Percentiles rank a stretch among this genome's conserved stretches.
These are phyloP conservation scores for Cyclina sinensis DNA, from an alignment of 1,140 invertebrate genomes.

Conservation along the genomic window DNA sequence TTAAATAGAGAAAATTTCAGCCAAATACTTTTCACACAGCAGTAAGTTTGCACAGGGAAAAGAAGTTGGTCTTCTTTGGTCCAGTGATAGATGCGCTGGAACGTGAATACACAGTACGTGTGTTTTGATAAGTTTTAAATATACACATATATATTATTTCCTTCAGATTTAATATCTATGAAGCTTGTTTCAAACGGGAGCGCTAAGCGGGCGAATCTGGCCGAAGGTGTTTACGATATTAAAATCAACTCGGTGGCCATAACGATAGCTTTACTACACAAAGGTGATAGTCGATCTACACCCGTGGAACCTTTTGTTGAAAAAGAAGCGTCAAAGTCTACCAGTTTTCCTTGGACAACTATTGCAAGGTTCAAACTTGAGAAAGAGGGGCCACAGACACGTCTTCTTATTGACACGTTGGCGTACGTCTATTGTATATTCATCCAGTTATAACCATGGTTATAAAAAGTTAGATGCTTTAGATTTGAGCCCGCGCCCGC, in stretches of 20 bases:
- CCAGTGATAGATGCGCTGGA: too few relatives aligned
- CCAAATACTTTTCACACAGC: too few relatives aligned
- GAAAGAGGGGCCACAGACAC: neutral
- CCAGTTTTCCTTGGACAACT: constrained; percentile 17
- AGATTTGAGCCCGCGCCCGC: too few relatives aligned
- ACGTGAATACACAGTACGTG: too few relatives aligned
- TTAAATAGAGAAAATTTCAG: too few relatives aligned
- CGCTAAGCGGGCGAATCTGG: neutral
- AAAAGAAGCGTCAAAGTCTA: neutral
- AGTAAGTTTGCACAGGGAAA: too few relatives aligned
- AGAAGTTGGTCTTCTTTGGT: too few relatives aligned
- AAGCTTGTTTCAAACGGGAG: neutral
- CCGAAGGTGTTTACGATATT: constrained; percentile 24
- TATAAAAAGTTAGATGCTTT: too few relatives aligned
- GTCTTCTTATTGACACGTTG: constrained; percentile 27
- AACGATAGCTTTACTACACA: neutral
- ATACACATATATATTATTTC: too few relatives aligned
- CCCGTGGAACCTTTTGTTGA: constrained; percentile 51
- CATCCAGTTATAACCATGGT: too few relatives aligned
- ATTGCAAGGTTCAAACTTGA: constrained; percentile 32
- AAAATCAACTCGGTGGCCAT: neutral
- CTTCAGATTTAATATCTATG: constrained; percentile 44
- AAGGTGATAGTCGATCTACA: constrained; percentile 27
- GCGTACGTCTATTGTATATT: too few relatives aligned
- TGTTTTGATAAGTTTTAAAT: too few relatives aligned